Percentiles rank a stretch among this genome's conserved stretches.
Evolutionary conservation across 1,140 invertebrate genomes (phyloP).

Genomic region (Ostrea edulis): DNA sequence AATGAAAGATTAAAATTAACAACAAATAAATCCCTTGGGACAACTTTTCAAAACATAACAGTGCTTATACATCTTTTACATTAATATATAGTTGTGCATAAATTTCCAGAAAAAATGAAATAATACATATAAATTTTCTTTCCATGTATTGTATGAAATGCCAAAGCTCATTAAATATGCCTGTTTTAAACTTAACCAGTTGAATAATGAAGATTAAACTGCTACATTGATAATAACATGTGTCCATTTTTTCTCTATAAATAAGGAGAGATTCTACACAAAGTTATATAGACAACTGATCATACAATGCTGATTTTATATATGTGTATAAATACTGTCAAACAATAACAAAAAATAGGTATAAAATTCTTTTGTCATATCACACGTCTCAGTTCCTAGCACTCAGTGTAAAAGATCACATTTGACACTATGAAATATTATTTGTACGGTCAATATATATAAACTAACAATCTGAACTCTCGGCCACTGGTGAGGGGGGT

Average conservation of each 20-base stretch:
- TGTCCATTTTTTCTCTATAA: neutral
- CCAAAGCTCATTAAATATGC: neutral
- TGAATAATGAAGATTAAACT: slow-evolving; percentile 6
- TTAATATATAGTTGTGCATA: neutral
- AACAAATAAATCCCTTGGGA: neutral
- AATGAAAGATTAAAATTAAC: too few species aligned
- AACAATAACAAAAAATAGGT: slow-evolving; percentile 28
- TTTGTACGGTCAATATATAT: neutral
- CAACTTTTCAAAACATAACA: neutral
- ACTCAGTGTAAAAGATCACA: slow-evolving; percentile 22
- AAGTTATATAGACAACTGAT: neutral
- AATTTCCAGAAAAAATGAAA: neutral
- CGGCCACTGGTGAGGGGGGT: slow-evolving; percentile 83
- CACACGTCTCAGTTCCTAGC: slow-evolving; percentile 16
- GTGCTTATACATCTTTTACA: neutral
- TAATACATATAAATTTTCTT: neutral
- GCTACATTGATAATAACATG: slow-evolving; percentile 23
- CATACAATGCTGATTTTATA: slow-evolving; percentile 29
- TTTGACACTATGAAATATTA: slow-evolving; percentile 24
- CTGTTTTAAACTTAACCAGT: neutral
- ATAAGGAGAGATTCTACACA: neutral
- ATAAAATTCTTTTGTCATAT: slow-evolving; percentile 34
- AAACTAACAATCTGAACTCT: slow-evolving; percentile 75
- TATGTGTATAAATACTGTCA: slow-evolving; percentile 35
- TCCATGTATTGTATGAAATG: neutral